Evolutionary conservation across 2,888 invertebrate species (phyloP).

Genomic region (Ethmia dodecea): DNA sequence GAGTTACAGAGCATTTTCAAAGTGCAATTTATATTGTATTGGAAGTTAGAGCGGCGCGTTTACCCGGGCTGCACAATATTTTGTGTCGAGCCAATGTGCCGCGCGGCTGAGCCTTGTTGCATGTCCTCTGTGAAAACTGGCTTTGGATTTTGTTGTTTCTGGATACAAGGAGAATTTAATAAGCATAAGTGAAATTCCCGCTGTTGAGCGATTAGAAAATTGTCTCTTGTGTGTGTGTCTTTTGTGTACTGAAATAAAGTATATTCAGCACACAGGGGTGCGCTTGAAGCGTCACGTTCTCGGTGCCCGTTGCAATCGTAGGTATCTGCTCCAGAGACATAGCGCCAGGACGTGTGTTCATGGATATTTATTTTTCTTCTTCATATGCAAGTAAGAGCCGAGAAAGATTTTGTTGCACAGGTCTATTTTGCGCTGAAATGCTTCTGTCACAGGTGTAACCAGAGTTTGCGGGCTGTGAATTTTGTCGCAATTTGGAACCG

Average conservation of each 20-base stretch:
- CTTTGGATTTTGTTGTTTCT: conserved; percentile 54
- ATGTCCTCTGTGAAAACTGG: conserved; percentile 39
- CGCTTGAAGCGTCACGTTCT: too few species aligned
- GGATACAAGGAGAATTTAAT: conserved; percentile 45
- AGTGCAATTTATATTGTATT: conserved; percentile 78
- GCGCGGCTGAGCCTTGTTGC: conserved; percentile 49
- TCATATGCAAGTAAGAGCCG: too few species aligned
- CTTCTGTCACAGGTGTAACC: conserved; percentile 40
- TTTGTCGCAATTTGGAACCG: conserved; percentile 42
- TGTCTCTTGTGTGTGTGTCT: conserved; percentile 21
- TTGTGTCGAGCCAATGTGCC: conserved; percentile 60
- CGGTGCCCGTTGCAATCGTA: too few species aligned
- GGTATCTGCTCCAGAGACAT: too few species aligned
- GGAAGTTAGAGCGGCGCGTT: conserved; percentile 64
- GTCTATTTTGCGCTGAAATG: too few species aligned
- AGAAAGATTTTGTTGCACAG: too few species aligned
- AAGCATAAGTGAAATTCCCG: conserved; percentile 48
- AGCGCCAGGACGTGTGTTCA: too few species aligned
- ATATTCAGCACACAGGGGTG: conserved; percentile 3
- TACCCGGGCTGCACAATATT: conserved; percentile 62
- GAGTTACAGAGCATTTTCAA: conserved; percentile 66
- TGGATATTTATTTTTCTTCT: too few species aligned
- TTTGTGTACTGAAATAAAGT: conserved; percentile 9
- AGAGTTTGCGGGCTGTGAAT: too few species aligned
- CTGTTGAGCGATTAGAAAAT: conserved; percentile 41